phyloP scores from a whole-genome alignment of 2,797 vertebrate genomes.

The Hydrophis major region DNA sequence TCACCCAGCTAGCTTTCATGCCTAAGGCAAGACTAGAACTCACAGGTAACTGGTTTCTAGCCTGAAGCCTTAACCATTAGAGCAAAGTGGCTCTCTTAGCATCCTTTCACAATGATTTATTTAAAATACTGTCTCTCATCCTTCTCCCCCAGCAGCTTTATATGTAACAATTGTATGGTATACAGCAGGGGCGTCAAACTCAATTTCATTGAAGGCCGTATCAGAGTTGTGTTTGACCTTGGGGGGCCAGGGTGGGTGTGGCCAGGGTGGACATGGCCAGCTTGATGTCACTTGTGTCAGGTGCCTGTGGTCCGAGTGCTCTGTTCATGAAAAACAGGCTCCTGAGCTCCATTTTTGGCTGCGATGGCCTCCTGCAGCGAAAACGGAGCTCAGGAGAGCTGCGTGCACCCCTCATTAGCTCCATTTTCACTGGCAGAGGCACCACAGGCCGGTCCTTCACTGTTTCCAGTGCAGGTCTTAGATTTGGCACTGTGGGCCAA shows the following conservation, averaged over 20 bases:
- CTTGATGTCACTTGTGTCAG: background rate
- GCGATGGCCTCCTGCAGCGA: background rate
- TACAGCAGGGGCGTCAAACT: background rate
- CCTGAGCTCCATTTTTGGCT: background rate
- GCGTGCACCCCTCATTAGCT: background rate
- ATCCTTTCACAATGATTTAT: background rate
- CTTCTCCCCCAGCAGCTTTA: background rate
- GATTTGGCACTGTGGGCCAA: background rate
- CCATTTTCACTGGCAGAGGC: background rate
- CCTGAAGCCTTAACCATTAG: background rate
- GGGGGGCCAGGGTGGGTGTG: too few species aligned
- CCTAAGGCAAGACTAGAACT: background rate
- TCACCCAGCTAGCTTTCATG: background rate
- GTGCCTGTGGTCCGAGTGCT: background rate
- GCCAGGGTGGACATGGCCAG: too few species aligned
- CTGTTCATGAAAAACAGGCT: background rate
- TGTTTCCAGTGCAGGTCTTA: background rate
- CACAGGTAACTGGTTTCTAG: background rate
- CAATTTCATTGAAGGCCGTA: background rate
- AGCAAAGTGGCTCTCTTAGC: background rate
- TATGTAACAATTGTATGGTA: background rate
- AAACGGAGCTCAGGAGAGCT: background rate
- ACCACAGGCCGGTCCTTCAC: background rate
- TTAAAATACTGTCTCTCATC: background rate
- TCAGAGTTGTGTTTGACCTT: background rate